Evolutionary conservation across 1,140 invertebrate genomes (phyloP).

Genomic region (Solen grandis): DNA sequence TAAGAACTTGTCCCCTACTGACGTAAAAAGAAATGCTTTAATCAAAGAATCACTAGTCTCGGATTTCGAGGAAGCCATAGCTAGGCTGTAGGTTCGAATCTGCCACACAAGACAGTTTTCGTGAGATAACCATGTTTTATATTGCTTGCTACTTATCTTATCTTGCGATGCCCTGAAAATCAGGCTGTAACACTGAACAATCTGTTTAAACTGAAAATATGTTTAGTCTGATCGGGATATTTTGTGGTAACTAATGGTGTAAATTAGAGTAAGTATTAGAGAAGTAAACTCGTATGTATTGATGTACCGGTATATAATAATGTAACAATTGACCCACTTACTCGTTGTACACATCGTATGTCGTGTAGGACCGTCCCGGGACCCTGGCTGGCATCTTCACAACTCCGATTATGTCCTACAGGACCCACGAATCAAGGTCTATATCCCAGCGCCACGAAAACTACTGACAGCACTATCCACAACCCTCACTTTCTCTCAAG

Average conservation of each 20-base stretch:
- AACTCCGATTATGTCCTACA: background rate
- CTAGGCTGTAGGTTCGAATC: too few species aligned
- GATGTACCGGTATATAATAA: background rate
- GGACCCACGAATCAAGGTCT: background rate
- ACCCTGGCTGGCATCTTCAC: background rate
- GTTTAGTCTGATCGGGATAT: background rate
- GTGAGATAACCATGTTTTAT: too few species aligned
- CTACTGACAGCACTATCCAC: background rate
- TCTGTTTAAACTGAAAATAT: background rate
- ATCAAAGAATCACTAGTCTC: too few species aligned
- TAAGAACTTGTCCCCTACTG: too few species aligned
- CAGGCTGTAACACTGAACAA: background rate
- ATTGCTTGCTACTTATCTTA: background rate
- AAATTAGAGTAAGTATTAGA: background rate
- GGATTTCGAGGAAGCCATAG: too few species aligned
- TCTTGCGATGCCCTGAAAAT: background rate
- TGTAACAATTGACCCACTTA: background rate
- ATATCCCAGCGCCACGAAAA: background rate
- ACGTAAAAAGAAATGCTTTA: too few species aligned
- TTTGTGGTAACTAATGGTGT: background rate
- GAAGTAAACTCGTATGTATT: background rate
- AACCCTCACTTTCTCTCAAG: conserved; percentile 6
- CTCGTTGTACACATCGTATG: conserved; percentile 42
- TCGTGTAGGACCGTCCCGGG: conserved; percentile 15
- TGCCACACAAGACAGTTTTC: too few species aligned